These are phyloP conservation scores for Trissonchulus sp. DNA, from an alignment of 2,888 invertebrate species.

Conservation along the genomic window DNA sequence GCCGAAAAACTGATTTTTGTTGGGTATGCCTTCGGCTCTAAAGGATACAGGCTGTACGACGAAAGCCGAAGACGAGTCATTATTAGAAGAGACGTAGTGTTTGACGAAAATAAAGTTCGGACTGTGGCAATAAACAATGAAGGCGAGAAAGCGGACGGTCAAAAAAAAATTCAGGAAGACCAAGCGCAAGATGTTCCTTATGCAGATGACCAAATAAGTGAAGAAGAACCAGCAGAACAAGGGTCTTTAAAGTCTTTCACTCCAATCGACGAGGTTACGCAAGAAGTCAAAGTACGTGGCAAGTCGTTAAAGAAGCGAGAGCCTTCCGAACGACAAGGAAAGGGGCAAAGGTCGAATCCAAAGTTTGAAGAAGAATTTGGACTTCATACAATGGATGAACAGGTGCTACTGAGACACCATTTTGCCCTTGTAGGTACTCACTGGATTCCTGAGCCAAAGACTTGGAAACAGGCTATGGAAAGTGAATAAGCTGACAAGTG, in stretches of 20 bases:
- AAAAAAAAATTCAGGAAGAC: not conserved
- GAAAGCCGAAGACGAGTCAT: not conserved
- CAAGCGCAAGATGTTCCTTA: too few species aligned
- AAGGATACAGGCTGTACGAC: not conserved
- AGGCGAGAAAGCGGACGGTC: not conserved
- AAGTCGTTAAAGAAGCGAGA: not conserved
- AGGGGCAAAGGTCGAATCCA: not conserved
- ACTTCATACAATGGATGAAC: not conserved
- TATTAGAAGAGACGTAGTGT: not conserved
- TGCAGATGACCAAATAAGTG: not conserved
- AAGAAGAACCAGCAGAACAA: not conserved
- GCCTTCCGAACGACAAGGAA: not conserved
- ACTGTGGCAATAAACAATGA: not conserved
- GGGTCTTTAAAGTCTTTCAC: not conserved
- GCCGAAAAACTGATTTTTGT: not conserved
- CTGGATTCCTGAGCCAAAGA: not conserved
- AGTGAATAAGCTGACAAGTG: slow-evolving; percentile 3
- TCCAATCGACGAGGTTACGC: not conserved
- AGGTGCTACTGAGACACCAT: not conserved
- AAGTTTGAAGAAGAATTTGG: not conserved
- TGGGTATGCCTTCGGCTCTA: not conserved
- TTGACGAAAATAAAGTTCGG: not conserved
- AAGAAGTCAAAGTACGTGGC: not conserved
- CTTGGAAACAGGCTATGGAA: not conserved
- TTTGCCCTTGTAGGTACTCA: not conserved